Conservation (phyloP, 1,140 invertebrate species). For the Chlorops oryzae region DNA sequence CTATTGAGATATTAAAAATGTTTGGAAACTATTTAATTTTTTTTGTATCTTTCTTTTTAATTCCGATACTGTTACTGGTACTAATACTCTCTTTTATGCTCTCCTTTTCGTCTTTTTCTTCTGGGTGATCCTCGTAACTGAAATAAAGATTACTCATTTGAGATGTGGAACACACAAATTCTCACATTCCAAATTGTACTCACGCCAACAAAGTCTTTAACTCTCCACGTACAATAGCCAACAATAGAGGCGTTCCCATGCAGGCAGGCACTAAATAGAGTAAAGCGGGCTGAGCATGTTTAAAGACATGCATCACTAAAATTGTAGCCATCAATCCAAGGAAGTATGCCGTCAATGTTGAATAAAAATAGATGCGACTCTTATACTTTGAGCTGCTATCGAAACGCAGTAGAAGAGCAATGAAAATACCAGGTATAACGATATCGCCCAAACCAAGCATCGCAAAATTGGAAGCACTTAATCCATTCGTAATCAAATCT, state of each 20-base stretch:
- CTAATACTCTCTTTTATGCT: conserved; percentile 37
- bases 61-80: conserved; percentile 22
- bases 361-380: conserved; percentile 86
- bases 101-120: conserved; percentile 48
- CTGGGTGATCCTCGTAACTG: conserved; percentile 63
- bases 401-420: conserved; percentile 92
- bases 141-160: conserved; percentile 19
- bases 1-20: too few species aligned
- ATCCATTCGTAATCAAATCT: conserved; percentile 89
- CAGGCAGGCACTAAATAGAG: conserved; percentile 96
- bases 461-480: conserved; percentile 90
- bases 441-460: conserved; percentile 99
- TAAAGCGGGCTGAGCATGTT: conserved; percentile 97
- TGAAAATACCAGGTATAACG: conserved; percentile 98
- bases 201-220: conserved; percentile 84
- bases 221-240: conserved; percentile 88
- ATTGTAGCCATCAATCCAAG: conserved; percentile 90
- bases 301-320: conserved; percentile 96
- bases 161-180: conserved; percentile 7
- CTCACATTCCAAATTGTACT: conserved; percentile 47
- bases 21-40: conserved; percentile 45
- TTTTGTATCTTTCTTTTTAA: conserved; percentile 43
- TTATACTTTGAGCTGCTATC: conserved; percentile 87
- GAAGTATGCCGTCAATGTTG: conserved; percentile 92
- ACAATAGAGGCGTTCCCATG: conserved; percentile 75